Evolutionary conservation across 2,113 vertebrate species (phyloP).

Genomic region (Siphamia tubifer): DNA sequence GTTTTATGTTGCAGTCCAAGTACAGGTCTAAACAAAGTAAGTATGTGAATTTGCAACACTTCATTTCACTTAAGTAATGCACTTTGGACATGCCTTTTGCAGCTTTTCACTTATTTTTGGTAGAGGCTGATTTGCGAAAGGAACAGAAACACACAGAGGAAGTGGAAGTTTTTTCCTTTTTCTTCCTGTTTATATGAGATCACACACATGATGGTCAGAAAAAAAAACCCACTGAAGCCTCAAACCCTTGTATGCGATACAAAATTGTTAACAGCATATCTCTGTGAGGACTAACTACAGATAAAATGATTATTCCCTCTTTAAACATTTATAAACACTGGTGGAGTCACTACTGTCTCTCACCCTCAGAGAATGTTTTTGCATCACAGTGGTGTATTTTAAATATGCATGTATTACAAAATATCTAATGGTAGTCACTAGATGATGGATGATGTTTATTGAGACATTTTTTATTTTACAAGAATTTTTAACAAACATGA

Average conservation of each 20-base stretch:
- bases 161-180: slow-evolving; percentile 2
- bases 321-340: not conserved
- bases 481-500: too few species aligned
- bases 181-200: slow-evolving; percentile 44
- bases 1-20: too few species aligned
- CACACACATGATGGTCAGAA: not conserved
- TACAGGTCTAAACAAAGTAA: too few species aligned
- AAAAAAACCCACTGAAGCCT: slow-evolving; percentile 1
- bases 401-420: not conserved
- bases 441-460: not conserved
- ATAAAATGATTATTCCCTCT: not conserved
- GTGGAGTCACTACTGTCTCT: not conserved
- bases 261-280: too few species aligned
- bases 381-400: not conserved
- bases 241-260: too few species aligned
- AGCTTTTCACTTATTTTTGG: not conserved
- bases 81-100: not conserved
- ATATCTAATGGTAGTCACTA: not conserved
- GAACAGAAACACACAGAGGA: slow-evolving; percentile 14
- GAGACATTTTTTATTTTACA: not conserved
- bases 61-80: too few species aligned
- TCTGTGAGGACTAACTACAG: too few species aligned
- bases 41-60: too few species aligned
- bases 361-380: not conserved
- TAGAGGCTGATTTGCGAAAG: not conserved